Evolutionary conservation across 2,113 vertebrate genomes (phyloP).

Genomic region (Notothenia rossii): DNA sequence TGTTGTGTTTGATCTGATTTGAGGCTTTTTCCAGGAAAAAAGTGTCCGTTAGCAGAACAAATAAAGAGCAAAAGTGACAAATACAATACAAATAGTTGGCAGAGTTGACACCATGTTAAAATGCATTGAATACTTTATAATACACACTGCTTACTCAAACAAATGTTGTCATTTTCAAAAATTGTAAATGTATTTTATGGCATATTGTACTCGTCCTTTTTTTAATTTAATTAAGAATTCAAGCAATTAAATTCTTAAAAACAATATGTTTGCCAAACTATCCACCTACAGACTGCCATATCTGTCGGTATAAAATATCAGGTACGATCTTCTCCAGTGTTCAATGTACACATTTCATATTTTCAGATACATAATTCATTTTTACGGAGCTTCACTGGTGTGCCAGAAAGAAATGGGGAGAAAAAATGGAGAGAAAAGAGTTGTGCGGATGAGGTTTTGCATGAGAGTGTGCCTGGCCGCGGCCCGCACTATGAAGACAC

Average conservation of each 20-base stretch:
- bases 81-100: slow-evolving; percentile 10
- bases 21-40: slow-evolving; percentile 32
- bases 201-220: not conserved
- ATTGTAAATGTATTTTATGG: no score
- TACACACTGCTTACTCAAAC: not conserved
- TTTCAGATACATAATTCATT: slow-evolving; percentile 64
- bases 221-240: not conserved
- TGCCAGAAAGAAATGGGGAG: slow-evolving; percentile 47
- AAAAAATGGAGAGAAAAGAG: slow-evolving; percentile 30
- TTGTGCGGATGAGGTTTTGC: slow-evolving; percentile 58
- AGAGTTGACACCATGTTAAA: not conserved
- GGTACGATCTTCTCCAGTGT: slow-evolving; percentile 32
- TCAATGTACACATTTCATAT: slow-evolving; percentile 50
- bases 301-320: slow-evolving; percentile 34
- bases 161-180: no score
- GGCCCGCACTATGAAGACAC: slow-evolving; percentile 63
- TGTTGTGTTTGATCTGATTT: slow-evolving; percentile 33
- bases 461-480: slow-evolving; percentile 73
- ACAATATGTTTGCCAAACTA: not conserved
- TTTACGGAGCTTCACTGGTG: slow-evolving; percentile 63
- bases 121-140: slow-evolving; percentile 7
- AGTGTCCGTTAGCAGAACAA: not conserved
- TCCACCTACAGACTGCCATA: not conserved
- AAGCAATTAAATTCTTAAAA: not conserved
- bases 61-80: not conserved